A percentile compares a stretch with the other conserved stretches of the same genome.
phyloP scores from a whole-genome alignment of 2,797 vertebrate genomes.

The Malacoctenus gilli region DNA sequence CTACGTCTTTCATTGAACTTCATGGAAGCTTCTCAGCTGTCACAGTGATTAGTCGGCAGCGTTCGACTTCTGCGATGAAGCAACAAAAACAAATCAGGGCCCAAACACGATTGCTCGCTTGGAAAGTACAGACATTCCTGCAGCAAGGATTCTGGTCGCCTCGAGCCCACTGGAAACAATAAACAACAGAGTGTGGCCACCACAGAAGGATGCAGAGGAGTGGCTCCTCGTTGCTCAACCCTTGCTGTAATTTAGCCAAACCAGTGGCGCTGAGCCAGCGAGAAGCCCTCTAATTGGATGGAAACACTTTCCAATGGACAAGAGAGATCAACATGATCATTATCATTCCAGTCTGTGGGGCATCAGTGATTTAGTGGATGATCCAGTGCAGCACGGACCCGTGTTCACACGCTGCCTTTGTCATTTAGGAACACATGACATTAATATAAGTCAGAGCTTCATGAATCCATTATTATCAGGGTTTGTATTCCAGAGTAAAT shows the following conservation, averaged over 20 bases:
- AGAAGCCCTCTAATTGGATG: constrained; percentile 46
- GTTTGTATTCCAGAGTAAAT: background rate
- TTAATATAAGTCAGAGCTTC: background rate
- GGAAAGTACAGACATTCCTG: constrained; percentile 33
- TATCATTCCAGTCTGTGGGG: constrained; percentile 13
- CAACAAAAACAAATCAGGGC: constrained; percentile 27
- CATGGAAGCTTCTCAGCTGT: constrained; percentile 2
- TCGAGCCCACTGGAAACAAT: constrained; percentile 41
- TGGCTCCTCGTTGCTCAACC: constrained; percentile 48
- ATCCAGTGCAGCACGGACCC: no score
- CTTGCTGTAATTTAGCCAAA: constrained; percentile 55
- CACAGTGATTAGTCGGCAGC: constrained; percentile 8
- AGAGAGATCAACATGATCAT: background rate
- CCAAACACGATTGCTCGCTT: constrained; percentile 43
- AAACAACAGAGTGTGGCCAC: constrained; percentile 33
- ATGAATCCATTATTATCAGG: background rate
- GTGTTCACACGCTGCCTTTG: background rate
- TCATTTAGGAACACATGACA: background rate
- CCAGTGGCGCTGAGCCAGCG: constrained; percentile 25
- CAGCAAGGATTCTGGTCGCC: constrained; percentile 37
- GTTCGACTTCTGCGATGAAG: constrained; percentile 16
- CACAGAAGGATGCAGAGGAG: constrained; percentile 44
- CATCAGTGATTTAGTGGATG: background rate
- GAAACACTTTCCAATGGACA: constrained; percentile 39
- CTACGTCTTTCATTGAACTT: constrained; percentile 4